phyloP scores from a whole-genome alignment of 2,113 vertebrate genomes.

The Entosphenus tridentatus region DNA sequence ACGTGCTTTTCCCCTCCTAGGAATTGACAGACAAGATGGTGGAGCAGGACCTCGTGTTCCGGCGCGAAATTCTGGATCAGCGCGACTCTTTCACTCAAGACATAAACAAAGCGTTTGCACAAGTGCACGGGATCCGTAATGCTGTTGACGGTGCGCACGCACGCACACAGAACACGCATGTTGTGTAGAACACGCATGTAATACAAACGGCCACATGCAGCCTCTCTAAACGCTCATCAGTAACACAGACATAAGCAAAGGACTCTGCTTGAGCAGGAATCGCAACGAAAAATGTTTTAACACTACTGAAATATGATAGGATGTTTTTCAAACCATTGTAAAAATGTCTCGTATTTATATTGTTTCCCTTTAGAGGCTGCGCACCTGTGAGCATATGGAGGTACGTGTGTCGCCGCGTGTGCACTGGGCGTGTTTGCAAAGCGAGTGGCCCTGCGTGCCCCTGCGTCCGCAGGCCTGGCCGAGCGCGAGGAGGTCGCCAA shows the following conservation, averaged over 20 bases:
- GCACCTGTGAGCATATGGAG: too few relatives aligned
- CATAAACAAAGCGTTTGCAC: constrained; percentile 64
- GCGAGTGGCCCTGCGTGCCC: background rate
- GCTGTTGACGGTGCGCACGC: constrained; percentile 63
- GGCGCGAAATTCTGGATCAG: constrained; percentile 67
- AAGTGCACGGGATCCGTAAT: constrained; percentile 73
- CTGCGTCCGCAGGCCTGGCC: constrained; percentile 35
- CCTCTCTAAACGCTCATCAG: too few relatives aligned
- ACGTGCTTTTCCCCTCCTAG: constrained; percentile 19
- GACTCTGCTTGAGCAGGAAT: too few relatives aligned
- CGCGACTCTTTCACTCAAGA: constrained; percentile 80
- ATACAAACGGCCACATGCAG: too few relatives aligned
- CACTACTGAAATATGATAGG: too few relatives aligned
- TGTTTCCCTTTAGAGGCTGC: too few relatives aligned
- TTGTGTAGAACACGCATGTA: too few relatives aligned
- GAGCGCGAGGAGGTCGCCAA: constrained; percentile 59
- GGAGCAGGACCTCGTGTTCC: constrained; percentile 55
- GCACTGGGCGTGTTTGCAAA: background rate
- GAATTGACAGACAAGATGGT: constrained; percentile 40
- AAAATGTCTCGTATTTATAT: too few relatives aligned
- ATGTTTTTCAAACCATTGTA: too few relatives aligned
- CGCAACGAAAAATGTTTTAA: too few relatives aligned
- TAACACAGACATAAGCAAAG: too few relatives aligned
- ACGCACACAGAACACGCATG: background rate
- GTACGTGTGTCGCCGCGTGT: too few relatives aligned